A percentile compares a stretch with the other conserved stretches of the same genome.
Evolutionary conservation across 2,888 invertebrate genomes (phyloP).

Genomic region (Papilio gigon): DNA sequence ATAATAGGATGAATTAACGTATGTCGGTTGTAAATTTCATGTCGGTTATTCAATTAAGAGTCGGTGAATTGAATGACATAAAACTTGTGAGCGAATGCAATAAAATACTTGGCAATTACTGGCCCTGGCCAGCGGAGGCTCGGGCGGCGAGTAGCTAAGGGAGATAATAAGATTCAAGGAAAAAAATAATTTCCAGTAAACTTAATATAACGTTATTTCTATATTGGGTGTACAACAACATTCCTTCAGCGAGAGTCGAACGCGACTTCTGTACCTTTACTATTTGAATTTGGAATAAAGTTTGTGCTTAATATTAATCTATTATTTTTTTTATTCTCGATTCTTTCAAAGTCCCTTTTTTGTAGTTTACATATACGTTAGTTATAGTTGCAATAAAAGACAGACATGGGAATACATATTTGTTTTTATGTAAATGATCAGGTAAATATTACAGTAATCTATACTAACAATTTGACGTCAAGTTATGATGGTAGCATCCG

Average conservation of each 20-base stretch:
- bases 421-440: constrained; percentile 23
- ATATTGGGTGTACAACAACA: background rate
- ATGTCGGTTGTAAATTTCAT: constrained; percentile 77
- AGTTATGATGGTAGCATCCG: constrained; percentile 74
- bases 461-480: constrained; percentile 61
- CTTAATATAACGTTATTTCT: background rate
- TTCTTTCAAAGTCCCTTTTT: background rate
- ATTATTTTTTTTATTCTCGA: background rate
- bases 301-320: background rate
- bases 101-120: constrained; percentile 78
- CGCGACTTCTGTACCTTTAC: too few relatives aligned
- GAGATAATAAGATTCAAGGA: background rate
- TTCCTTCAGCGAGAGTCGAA: background rate
- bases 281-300: background rate
- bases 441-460: constrained; percentile 35
- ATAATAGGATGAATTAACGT: constrained; percentile 69
- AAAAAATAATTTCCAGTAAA: background rate
- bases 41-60: constrained; percentile 80
- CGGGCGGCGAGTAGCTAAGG: constrained; percentile 34
- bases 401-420: constrained; percentile 17
- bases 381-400: constrained; percentile 8
- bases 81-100: constrained; percentile 77
- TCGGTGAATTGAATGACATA: constrained; percentile 78
- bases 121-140: constrained; percentile 69
- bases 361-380: background rate